Percentiles rank a stretch among this genome's conserved stretches.
These are phyloP conservation scores for Emydura subglobosa DNA, from an alignment of 2,113 vertebrate species.

Conservation along the genomic window DNA sequence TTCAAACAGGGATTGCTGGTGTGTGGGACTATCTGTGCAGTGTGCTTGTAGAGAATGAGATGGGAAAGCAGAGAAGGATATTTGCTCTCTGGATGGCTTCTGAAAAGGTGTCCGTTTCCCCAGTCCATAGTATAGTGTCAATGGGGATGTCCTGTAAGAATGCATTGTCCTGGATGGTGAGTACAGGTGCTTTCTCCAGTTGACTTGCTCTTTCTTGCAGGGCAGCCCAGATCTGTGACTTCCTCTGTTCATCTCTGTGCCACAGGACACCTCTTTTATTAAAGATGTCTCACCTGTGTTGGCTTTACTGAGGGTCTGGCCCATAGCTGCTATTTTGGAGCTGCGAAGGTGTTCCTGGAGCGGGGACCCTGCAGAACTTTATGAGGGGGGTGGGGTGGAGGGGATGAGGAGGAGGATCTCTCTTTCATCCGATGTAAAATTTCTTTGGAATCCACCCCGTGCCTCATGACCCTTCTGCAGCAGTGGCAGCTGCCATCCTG, in stretches of 20 bases:
- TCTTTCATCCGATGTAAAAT: neutral
- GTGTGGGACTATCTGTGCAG: neutral
- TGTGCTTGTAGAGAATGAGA: neutral
- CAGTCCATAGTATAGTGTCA: neutral
- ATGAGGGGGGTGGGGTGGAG: neutral
- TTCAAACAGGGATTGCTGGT: neutral
- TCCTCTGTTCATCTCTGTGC: neutral
- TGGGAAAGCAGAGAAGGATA: no score
- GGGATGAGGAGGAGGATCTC: neutral
- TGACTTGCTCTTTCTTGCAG: neutral
- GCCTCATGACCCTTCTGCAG: neutral
- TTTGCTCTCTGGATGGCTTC: neutral
- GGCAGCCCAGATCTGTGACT: neutral
- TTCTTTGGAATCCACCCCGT: rapidly evolving
- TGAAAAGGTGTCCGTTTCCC: neutral
- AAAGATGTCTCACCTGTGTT: neutral
- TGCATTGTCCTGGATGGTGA: neutral
- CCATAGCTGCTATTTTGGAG: neutral
- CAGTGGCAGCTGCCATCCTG: neutral
- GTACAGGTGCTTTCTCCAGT: neutral
- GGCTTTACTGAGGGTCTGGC: neutral
- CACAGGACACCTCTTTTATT: neutral
- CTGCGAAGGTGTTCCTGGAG: neutral
- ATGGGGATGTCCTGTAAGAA: neutral
- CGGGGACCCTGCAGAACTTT: neutral